Base-by-base conservation (phyloP, 2,888 invertebrate species). In the Willowsia nigromaculata region DNA sequence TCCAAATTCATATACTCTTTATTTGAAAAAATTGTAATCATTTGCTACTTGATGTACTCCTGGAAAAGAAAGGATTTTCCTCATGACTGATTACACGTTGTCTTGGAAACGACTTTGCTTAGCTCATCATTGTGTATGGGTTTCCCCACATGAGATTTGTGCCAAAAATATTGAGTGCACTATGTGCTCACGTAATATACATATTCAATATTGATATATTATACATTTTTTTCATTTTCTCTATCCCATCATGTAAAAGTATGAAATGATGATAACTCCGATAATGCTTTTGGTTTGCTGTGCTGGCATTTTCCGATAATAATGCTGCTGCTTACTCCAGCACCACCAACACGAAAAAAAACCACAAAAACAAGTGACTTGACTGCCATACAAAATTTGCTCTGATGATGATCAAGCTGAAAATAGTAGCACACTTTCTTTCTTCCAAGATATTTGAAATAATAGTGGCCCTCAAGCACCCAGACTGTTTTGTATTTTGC, bases 391-490 rank as follows among this genome's bases (percentile, higher is more conserved):
- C 68, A 76, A 27, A 47, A 62, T 82, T 76, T 47, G 25, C 68
- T 25, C 33, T 65, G 76, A 78, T 85, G 30, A 76, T 74, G 53
- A 9, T 25, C 2, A 18, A 11, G 40, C n/a, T n/a, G 18, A n/a
- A n/a, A n/a, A n/a, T n/a, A n/a, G n/a, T n/a, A n/a, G n/a, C n/a
- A n/a, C n/a, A n/a, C n/a, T n/a, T n/a, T n/a, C n/a, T n/a, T n/a
- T n/a, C n/a, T n/a, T n/a, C n/a, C n/a, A n/a, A n/a, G n/a, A n/a
- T 33, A 15, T 62, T 56, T 56, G 18, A 25, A 80, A 40, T n/a
- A 65, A 65, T 47, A 78, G 22, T 50, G 82, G 50, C 82, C 82
- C 82, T 83, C 25, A 65, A 83, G 82, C 81, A 59, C 18, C 3
- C 11, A 22, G 18, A 30, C 43, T 43, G 40, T 71, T n/a, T n/a